Conservation (phyloP, 2,113 vertebrate genomes). For the Salminus brasiliensis region DNA sequence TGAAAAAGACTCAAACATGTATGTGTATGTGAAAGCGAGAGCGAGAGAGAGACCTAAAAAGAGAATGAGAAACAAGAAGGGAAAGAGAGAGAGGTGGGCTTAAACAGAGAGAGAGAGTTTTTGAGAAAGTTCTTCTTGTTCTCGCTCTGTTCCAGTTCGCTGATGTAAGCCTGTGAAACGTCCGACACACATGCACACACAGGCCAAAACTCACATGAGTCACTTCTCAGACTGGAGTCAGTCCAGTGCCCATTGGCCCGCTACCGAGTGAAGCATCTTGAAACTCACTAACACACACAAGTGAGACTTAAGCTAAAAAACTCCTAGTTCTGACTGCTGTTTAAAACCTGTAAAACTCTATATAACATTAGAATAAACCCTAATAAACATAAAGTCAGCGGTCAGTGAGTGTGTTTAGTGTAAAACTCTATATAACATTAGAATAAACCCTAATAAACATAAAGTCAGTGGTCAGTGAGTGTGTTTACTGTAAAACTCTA, state of each 20-base stretch:
- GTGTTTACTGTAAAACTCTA: too few species aligned
- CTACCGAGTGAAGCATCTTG: too few species aligned
- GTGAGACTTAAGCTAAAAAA: too few species aligned
- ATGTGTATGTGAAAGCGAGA: slow-evolving; percentile 1
- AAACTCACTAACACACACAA: too few species aligned
- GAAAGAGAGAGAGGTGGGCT: neutral
- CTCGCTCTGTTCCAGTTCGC: slow-evolving; percentile 24
- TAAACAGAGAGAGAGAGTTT: neutral
- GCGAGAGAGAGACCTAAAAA: neutral
- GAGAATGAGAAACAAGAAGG: neutral
- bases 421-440: too few species aligned
- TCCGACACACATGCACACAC: neutral
- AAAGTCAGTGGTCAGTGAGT: too few species aligned
- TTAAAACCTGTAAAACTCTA: too few species aligned
- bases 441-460: too few species aligned
- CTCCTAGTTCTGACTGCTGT: too few species aligned
- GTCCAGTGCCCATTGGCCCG: neutral
- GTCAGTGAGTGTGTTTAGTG: too few species aligned
- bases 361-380: too few species aligned
- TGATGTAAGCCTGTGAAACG: slow-evolving; percentile 39
- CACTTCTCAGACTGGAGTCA: neutral
- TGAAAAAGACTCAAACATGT: slow-evolving; percentile 20
- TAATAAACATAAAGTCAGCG: too few species aligned
- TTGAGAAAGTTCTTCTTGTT: slow-evolving; percentile 28
- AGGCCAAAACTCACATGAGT: neutral